phyloP scores from a whole-genome alignment of 2,888 invertebrate species.

The Clusia tigrina region DNA sequence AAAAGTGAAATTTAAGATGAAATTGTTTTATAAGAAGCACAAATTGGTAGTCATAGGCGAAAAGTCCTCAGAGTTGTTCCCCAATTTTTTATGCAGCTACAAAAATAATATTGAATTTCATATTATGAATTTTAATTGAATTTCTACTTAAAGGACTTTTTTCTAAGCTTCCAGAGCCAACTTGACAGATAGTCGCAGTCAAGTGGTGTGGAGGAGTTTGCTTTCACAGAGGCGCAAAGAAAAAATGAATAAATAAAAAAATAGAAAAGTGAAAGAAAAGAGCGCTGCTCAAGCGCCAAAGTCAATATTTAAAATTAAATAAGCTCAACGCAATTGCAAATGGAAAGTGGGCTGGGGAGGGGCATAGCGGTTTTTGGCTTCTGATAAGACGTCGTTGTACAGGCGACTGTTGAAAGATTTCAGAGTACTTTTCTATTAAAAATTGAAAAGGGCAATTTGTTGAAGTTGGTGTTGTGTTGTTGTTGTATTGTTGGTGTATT shows the following conservation, averaged over 20 bases:
- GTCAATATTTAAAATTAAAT: constrained; percentile 28
- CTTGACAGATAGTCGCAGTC: constrained; percentile 16
- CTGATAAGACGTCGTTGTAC: neutral
- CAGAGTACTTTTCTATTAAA: constrained; percentile 22
- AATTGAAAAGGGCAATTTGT: constrained; percentile 28
- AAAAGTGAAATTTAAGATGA: neutral
- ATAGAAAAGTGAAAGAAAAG: neutral
- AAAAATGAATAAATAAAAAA: neutral
- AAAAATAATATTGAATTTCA: constrained; percentile 22
- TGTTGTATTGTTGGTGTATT: constrained; percentile 12
- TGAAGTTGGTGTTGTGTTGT: constrained; percentile 8
- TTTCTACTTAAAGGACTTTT: constrained; percentile 6
- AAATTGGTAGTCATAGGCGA: neutral
- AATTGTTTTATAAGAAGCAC: neutral
- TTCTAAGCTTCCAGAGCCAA: constrained; percentile 17
- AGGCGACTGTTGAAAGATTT: neutral
- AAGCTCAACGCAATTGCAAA: constrained; percentile 12
- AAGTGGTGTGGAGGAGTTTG: too few relatives aligned
- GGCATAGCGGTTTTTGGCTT: neutral
- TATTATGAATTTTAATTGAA: constrained; percentile 25
- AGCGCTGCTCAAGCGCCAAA: constrained; percentile 23
- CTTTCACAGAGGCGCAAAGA: too few relatives aligned
- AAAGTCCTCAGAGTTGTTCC: neutral
- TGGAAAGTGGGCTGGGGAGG: neutral
- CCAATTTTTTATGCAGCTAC: neutral